phyloP scores from a whole-genome alignment of 2,113 vertebrate species.

The Poeciliopsis turrubarensis region DNA sequence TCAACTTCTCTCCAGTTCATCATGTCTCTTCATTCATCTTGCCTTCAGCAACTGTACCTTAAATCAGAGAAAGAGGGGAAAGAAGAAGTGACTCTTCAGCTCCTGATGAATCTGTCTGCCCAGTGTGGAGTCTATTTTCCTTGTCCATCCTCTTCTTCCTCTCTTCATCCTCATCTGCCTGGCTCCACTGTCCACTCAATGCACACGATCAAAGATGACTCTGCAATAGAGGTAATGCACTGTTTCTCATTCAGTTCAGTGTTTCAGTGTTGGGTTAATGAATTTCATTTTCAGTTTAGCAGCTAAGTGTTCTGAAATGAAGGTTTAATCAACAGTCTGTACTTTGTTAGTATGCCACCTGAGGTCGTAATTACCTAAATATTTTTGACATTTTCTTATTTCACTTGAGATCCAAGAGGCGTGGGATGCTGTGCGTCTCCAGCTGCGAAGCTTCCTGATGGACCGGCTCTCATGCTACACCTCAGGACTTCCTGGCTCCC shows the following conservation, averaged over 20 bases:
- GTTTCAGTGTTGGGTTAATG: not conserved
- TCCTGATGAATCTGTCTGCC: conserved; percentile 87
- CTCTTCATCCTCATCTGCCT: conserved; percentile 57
- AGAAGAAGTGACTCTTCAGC: conserved; percentile 86
- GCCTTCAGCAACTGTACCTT: conserved; percentile 66
- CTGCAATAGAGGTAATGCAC: conserved; percentile 75
- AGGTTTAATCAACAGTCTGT: not conserved
- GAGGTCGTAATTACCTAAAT: not conserved
- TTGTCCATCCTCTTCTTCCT: conserved; percentile 74
- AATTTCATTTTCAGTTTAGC: not conserved
- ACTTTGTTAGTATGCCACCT: not conserved
- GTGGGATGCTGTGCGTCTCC: conserved; percentile 89
- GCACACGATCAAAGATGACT: conserved; percentile 85
- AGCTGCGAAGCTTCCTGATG: conserved; percentile 87
- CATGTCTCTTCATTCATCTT: not conserved
- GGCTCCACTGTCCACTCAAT: conserved; percentile 77
- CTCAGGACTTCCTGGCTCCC: conserved; percentile 15
- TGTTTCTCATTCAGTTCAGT: not conserved
- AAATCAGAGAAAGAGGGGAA: conserved; percentile 66
- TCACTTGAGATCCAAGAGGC: conserved; percentile 77
- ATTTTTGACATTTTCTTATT: conserved; percentile 1
- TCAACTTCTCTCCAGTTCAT: not conserved
- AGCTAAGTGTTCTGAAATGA: not conserved
- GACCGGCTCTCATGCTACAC: conserved; percentile 70
- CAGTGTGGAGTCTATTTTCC: conserved; percentile 87